A percentile compares a stretch with the other conserved stretches of the same genome.
These are phyloP conservation scores for Alethe diademata DNA, from an alignment of 2,113 vertebrate genomes.

Conservation along the genomic window DNA sequence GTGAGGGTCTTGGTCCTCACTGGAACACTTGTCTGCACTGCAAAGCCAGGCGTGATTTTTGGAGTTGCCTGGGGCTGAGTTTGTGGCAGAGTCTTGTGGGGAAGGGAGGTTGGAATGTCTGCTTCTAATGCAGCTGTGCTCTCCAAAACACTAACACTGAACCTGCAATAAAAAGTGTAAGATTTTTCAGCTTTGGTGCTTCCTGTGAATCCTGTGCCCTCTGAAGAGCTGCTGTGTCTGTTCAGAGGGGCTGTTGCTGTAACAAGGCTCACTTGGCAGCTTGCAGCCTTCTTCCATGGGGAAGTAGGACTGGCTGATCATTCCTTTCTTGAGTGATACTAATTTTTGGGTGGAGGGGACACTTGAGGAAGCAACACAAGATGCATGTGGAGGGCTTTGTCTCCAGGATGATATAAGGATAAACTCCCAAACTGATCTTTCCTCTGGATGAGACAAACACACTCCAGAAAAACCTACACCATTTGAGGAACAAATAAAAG, in stretches of 20 bases:
- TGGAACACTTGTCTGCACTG: neutral
- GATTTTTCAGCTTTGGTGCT: neutral
- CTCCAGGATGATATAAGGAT: neutral
- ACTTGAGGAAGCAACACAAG: neutral
- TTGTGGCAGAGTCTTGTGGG: neutral
- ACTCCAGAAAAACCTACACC: neutral
- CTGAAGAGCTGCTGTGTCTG: neutral
- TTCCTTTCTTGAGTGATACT: neutral
- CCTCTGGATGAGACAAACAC: neutral
- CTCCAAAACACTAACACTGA: slow-evolving; percentile 32
- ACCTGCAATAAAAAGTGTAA: slow-evolving; percentile 22
- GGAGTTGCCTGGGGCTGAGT: neutral
- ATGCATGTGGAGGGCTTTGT: neutral
- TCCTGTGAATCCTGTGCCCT: neutral
- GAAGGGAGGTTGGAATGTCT: neutral
- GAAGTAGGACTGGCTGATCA: neutral
- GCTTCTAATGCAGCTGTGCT: slow-evolving; percentile 2
- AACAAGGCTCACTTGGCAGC: neutral
- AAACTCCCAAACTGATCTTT: neutral
- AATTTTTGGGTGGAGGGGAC: neutral
- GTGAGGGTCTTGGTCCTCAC: neutral
- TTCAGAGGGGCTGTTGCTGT: neutral
- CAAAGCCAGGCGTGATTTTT: neutral
- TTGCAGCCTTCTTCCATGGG: accelerated
- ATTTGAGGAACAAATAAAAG: neutral